Base-by-base conservation (phyloP, 2,113 vertebrate species). In the Varanus komodoensis region DNA sequence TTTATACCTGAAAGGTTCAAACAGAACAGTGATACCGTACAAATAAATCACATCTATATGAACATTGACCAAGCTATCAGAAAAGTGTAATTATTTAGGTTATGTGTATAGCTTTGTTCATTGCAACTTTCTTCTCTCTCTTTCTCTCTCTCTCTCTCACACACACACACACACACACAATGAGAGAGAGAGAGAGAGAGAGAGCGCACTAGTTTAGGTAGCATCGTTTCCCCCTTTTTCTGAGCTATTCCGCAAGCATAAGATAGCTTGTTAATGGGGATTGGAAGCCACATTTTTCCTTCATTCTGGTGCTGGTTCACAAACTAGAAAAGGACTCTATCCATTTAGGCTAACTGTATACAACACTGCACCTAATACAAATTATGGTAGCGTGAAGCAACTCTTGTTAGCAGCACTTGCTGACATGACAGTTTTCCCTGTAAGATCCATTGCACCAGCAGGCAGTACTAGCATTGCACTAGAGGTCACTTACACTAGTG, bases 241-340 rank as follows among this genome's bases (percentile, higher is more conserved):
- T 90, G 89, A 92, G 83, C 91, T 91, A 82, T 68, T 86, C 82
- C 89, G 92, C 92, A 92, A 94, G 91, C 54, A 64, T 80, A 89
- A 91, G 81, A 61, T 73, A 92, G 86, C 86, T 75, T 88, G 84
- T 32, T 17, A 69, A 52, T 64, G 83, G 54, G 90, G 64, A 73
- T 89, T 25, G 54, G 23, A 57, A 54, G 19, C 11, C n/a, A 82
- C 2, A 21, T 81, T 71, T 88, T 67, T 81, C 64, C 48, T 68
- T 81, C 73, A 19, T 68, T 89, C n/a, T 82, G 5, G 69, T 54
- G 27, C 48, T 34, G 23, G 89, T 75, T 88, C 19, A 44, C 85
- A 89, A 90, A 90, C 87, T 77, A 54, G 90, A 17, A 84, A 92
- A 44, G 88, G 82, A 29, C 2, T 44, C 32, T 68, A 15, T 57